Conservation (phyloP, 2,113 vertebrate genomes). For the Capreolus pygargus region DNA sequence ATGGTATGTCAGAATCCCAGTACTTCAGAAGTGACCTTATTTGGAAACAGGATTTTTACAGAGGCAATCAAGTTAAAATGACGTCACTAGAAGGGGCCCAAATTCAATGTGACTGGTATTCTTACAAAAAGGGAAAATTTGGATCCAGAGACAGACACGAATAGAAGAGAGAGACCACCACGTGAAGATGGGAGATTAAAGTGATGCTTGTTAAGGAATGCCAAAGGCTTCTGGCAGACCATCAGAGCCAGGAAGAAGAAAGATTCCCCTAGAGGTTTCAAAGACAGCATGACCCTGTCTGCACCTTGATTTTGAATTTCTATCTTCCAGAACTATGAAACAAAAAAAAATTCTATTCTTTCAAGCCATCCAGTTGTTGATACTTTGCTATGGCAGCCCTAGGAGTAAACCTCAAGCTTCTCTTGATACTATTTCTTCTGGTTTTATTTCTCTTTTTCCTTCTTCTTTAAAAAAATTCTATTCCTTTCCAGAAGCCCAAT, state of each 20-base stretch:
- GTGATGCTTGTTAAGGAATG: neutral
- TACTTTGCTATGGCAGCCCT: neutral
- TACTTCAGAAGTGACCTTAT: neutral
- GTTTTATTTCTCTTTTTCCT: neutral
- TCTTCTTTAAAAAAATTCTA: neutral
- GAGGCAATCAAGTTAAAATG: slow-evolving; percentile 18
- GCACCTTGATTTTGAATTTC: neutral
- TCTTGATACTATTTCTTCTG: neutral
- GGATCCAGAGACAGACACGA: neutral
- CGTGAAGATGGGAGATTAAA: neutral
- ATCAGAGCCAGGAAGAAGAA: neutral
- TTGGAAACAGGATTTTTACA: neutral
- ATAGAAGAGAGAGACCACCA: neutral
- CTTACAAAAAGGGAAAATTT: neutral
- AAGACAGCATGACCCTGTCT: neutral
- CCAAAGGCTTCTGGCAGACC: neutral
- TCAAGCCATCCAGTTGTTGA: neutral
- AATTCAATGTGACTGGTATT: neutral
- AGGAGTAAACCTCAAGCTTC: neutral
- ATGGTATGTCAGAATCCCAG: neutral
- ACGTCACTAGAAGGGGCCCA: neutral
- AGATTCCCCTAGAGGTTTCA: neutral
- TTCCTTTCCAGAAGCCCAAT: neutral
- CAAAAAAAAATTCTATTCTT: neutral
- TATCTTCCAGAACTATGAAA: neutral